Evolutionary conservation across 2,888 invertebrate genomes (phyloP).

Genomic region (Gari tellinella): DNA sequence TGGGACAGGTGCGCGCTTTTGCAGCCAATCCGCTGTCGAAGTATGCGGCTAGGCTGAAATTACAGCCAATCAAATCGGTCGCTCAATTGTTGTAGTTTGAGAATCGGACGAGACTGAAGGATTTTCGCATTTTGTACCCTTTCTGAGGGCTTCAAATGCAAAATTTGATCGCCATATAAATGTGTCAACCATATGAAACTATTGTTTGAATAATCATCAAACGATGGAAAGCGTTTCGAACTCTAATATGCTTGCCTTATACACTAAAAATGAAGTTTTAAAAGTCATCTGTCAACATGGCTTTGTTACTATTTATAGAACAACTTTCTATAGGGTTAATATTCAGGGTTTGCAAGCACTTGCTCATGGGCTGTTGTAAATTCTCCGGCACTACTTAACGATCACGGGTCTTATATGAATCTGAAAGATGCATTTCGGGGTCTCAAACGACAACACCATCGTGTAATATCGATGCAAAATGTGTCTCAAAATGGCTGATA

Average conservation of each 20-base stretch:
- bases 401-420: constrained; percentile 12
- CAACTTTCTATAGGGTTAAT: constrained; percentile 48
- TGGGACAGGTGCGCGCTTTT: constrained; percentile 32
- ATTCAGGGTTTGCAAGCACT: constrained; percentile 72
- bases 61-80: constrained; percentile 64
- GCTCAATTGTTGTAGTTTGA: constrained; percentile 64
- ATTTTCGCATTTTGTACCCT: constrained; percentile 31
- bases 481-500: constrained; percentile 58
- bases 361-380: constrained; percentile 68
- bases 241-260: constrained; percentile 14
- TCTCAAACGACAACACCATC: background rate
- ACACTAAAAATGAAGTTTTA: constrained; percentile 60
- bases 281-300: constrained; percentile 58
- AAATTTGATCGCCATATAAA: background rate
- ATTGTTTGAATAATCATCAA: constrained; percentile 23
- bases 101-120: constrained; percentile 18
- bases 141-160: constrained; percentile 34
- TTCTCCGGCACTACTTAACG: constrained; percentile 71
- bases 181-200: constrained; percentile 32
- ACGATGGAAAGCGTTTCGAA: constrained; percentile 6
- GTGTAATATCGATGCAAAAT: constrained; percentile 7
- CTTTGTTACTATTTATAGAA: constrained; percentile 66
- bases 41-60: background rate
- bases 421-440: background rate
- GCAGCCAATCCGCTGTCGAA: constrained; percentile 12